Evolutionary conservation across 1,140 invertebrate species (phyloP).

Genomic region (Aphaenogaster rudis): DNA sequence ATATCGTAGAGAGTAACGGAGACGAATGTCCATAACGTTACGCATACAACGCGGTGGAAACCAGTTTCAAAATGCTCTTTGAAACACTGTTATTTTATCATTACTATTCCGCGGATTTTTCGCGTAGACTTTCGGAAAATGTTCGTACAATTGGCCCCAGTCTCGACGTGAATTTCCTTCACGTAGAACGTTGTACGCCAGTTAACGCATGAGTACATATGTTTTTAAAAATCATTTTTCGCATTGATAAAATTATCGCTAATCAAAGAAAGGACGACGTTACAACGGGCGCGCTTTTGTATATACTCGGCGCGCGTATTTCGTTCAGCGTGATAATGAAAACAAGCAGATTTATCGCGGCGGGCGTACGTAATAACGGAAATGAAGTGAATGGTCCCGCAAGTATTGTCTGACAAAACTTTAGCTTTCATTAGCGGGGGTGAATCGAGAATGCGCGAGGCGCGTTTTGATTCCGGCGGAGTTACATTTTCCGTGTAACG

Average conservation of each 20-base stretch:
- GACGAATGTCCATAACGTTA: constrained; percentile 31
- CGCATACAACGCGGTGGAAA: background rate
- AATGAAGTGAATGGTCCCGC: constrained; percentile 35
- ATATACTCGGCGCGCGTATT: background rate
- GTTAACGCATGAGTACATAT: background rate
- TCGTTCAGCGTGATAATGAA: constrained; percentile 25
- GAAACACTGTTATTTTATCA: constrained; percentile 18
- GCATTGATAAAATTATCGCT: constrained; percentile 1
- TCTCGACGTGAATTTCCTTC: background rate
- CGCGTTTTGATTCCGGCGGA: constrained; percentile 41
- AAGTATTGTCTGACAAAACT: constrained; percentile 38
- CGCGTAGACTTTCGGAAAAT: background rate
- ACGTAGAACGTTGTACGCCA: background rate
- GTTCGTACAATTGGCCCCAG: background rate
- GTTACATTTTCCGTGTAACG: constrained; percentile 13
- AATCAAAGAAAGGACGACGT: background rate
- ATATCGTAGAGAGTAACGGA: constrained; percentile 10
- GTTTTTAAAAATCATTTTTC: background rate
- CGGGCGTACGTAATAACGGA: constrained; percentile 15
- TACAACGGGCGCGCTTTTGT: background rate
- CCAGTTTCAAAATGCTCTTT: background rate
- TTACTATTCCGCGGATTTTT: constrained; percentile 13
- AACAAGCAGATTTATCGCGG: constrained; percentile 41
- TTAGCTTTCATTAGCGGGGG: constrained; percentile 30
- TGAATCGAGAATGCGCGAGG: constrained; percentile 39